A percentile compares a stretch with the other conserved stretches of the same genome.
These are phyloP conservation scores for Lucilia sericata DNA, from an alignment of 1,140 invertebrate genomes.

Conservation along the genomic window DNA sequence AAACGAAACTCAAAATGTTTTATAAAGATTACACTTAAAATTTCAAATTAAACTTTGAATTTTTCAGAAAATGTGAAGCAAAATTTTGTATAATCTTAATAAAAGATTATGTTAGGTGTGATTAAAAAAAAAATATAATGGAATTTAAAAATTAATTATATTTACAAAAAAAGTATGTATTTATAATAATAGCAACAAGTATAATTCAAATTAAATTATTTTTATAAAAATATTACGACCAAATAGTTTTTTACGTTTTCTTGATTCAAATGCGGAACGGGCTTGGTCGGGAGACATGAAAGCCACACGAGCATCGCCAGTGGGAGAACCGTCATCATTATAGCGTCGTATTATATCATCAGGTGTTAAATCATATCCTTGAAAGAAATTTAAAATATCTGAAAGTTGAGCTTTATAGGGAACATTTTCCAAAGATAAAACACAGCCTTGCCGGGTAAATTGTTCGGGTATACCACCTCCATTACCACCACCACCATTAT, in stretches of 20 bases:
- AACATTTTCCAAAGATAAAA: constrained; percentile 86
- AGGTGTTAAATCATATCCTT: constrained; percentile 78
- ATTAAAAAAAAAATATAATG: not conserved
- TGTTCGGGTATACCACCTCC: constrained; percentile 69
- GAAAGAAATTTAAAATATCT: constrained; percentile 89
- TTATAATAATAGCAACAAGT: not conserved
- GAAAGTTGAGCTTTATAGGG: constrained; percentile 86
- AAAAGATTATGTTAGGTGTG: not conserved
- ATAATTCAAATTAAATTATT: constrained; percentile 51
- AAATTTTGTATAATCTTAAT: not conserved
- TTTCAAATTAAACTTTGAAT: no score
- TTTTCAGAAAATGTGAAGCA: no score
- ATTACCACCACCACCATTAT: constrained; percentile 14
- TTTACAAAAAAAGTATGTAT: not conserved
- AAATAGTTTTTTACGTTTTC: constrained; percentile 58
- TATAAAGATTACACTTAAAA: no score
- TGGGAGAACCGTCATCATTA: constrained; percentile 86
- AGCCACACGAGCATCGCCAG: constrained; percentile 89
- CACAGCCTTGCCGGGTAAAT: constrained; percentile 84
- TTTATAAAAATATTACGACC: constrained; percentile 62
- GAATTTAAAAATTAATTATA: not conserved
- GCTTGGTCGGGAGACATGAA: constrained; percentile 83
- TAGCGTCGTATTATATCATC: constrained; percentile 86
- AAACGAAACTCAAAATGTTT: no score
- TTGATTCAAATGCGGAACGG: constrained; percentile 74